Evolutionary conservation across 2,888 invertebrate species (phyloP).

Genomic region (Nyleta sp.): DNA sequence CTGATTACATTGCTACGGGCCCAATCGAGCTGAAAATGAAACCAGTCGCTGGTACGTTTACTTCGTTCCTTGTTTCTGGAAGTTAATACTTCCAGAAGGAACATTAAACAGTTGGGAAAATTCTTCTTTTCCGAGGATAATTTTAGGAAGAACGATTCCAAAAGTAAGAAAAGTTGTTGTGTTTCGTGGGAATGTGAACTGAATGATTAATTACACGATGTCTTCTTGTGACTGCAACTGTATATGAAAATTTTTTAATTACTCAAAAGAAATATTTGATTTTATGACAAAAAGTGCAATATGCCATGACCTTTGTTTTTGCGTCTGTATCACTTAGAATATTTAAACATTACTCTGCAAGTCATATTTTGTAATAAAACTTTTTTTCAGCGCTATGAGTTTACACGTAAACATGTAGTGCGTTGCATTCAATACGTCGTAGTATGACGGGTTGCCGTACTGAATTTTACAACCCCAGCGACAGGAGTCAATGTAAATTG

Average conservation of each 20-base stretch:
- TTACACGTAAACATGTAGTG: conserved; percentile 54
- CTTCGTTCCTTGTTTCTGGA: too few species aligned
- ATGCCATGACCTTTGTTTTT: background rate
- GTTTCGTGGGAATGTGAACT: too few species aligned
- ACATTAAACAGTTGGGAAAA: too few species aligned
- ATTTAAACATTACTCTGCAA: conserved; percentile 32
- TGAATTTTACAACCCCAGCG: conserved; percentile 61
- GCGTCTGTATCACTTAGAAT: background rate
- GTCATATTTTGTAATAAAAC: conserved; percentile 33
- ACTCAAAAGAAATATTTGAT: background rate
- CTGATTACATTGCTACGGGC: conserved; percentile 38
- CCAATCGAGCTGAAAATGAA: conserved; percentile 3
- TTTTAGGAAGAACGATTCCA: too few species aligned
- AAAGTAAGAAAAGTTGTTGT: too few species aligned
- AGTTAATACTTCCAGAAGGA: too few species aligned
- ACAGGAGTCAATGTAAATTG: conserved; percentile 64
- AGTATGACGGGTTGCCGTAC: conserved; percentile 63
- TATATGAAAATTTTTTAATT: too few species aligned
- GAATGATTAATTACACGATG: too few species aligned
- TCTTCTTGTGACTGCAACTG: too few species aligned
- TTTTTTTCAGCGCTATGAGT: conserved; percentile 30
- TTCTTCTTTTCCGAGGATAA: too few species aligned
- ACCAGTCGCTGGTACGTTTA: too few species aligned
- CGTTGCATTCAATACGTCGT: conserved; percentile 55
- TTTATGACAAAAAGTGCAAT: background rate